Base-by-base conservation (phyloP, 2,888 invertebrate genomes). In the Alsophila aescularia region DNA sequence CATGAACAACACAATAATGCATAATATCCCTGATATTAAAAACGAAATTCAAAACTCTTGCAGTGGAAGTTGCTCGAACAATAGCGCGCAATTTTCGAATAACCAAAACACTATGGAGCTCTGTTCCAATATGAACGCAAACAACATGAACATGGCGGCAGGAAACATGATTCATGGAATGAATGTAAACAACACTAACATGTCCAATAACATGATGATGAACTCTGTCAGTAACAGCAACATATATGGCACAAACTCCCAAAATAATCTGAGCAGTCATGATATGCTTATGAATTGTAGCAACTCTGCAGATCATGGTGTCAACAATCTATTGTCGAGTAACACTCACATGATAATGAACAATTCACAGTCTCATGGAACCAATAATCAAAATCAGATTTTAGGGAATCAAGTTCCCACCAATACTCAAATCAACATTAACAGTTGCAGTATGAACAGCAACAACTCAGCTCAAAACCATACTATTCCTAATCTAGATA, bases 11-110 rank as follows among this genome's bases (percentile, higher is more conserved):
- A 74, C 86, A 9, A 80, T 91, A 62, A 85, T 91, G 85, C 91
- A 91, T 60, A 90, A 86, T 62, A 92, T 90, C 62, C 86, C 90
- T 5, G 92, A 92, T 58, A 92, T 91, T 18, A 91, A 91, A 74
- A 90, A 85, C 68, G 91, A 91, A 65, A 88, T 90, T 31, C 86
- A 88, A 72, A 88, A 80, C 65, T 83, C 89, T 4, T 91, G 91
- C 60, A 81, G 88, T 62, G 90, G 89, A 5, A 90, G 85, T 66
- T 91, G 91, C 58, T 77, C 90, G 13, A 89, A 83, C 40, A 88
- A 80, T 54, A 81, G 69, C 45, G 52, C 82, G 9, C 90, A 87
- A 59, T 90, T 86, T 68, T 47, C 85, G 6, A 87, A 75, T 57
- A 88, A 77, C 60, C 87, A 85, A 64, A 77, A 77, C 52, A 69